Evolutionary conservation across 2,113 vertebrate species (phyloP), one percentile per base, ranked within the genome.

Genomic region (Prietella phreatophila): DNA sequence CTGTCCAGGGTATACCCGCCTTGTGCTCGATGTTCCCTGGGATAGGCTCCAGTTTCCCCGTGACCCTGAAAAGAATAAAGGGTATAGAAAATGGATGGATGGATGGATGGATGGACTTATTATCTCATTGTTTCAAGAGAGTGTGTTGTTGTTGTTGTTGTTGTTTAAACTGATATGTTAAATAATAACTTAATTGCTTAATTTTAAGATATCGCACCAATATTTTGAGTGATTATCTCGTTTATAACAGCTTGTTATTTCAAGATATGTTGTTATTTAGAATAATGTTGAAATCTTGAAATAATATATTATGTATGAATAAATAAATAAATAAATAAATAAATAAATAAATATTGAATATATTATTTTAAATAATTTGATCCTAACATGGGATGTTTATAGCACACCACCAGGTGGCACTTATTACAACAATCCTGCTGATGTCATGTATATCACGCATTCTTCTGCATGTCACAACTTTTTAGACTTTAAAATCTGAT

Each of bases 381-480:
- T 81, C 14, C 30, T n/a, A 10, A 50, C 42, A 10, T 50, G 61
- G 22, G 1, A 53, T 61, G 10, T 25, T 42, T 55, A 14, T 0
- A 2, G 5, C 58, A 5, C 73, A 83, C 80, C 86, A 73, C 80
- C 15, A 87, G 86, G 65, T 25, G 86, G 25, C 14, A 50, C 36
- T 17, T 5, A 20, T 5, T 20, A 33, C n/a, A 33, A 17, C n/a
- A 56, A 5, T 39, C 20, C 33, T 42, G 14, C 11, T 42, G 6
- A 71, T 30, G 42, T 47, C 80, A 9, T 61, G 84, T 75, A 47
- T 86, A 5, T n/a, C 30, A 84, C 67, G 0, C 47, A 56, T 55
- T 56, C 19, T 69, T 71, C 22, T 17, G 17, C 19, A 47, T 76
- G 56, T 85, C 36, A 85, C 25, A 75, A 69, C 11, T 19, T 39